Evolutionary conservation across 1,140 invertebrate genomes (phyloP).

Genomic region (Holotrichia oblita): DNA sequence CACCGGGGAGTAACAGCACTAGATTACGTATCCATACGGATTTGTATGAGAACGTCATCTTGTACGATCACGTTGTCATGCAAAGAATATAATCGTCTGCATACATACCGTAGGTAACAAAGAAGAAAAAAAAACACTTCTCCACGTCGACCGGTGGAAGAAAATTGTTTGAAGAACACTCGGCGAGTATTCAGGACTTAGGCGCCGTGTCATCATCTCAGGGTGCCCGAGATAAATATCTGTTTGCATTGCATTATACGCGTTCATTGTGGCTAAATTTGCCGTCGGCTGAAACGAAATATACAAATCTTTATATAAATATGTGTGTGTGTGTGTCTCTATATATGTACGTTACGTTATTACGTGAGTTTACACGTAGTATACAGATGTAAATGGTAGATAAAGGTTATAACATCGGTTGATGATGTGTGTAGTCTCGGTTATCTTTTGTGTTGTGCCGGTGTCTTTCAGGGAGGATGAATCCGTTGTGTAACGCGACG

Average conservation of each 20-base stretch:
- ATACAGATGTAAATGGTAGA: too few species aligned
- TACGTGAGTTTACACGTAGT: too few species aligned
- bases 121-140: background rate
- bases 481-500: too few species aligned
- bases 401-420: too few species aligned
- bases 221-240: background rate
- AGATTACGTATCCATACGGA: slow-evolving; percentile 64
- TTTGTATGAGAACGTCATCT: slow-evolving; percentile 67
- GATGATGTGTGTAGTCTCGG: too few species aligned
- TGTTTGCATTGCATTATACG: slow-evolving; percentile 16
- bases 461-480: too few species aligned
- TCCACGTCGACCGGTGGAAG: background rate
- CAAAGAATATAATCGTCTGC: slow-evolving; percentile 60
- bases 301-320: background rate
- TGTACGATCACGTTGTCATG: slow-evolving; percentile 71
- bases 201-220: background rate
- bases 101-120: background rate
- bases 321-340: background rate
- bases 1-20: slow-evolving; percentile 65
- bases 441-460: too few species aligned
- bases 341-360: too few species aligned
- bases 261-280: background rate
- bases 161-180: background rate
- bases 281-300: background rate
- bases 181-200: too few species aligned